Conservation (phyloP, 2,113 vertebrate genomes). For the Dasypus novemcinctus region DNA sequence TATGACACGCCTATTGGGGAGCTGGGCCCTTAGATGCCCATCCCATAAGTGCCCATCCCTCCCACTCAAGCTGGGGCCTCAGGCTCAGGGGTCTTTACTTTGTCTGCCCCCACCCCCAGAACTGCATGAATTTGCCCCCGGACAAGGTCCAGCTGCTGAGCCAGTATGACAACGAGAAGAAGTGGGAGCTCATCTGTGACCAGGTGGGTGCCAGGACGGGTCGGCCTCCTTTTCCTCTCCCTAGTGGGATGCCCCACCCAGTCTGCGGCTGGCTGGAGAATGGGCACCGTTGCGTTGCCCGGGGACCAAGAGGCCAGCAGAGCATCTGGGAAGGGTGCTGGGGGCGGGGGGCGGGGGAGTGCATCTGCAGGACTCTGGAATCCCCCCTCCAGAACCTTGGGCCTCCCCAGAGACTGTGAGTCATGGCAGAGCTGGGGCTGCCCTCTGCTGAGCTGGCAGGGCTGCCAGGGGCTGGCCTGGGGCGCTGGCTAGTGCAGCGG, state of each 20-base stretch:
- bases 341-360: too few species aligned
- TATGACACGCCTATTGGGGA: not conserved
- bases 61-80: not conserved
- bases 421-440: not conserved
- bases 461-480: not conserved
- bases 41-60: not conserved
- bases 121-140: conserved; percentile 95
- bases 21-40: not conserved
- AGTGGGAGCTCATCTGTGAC: conserved; percentile 96
- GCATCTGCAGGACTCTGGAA: not conserved
- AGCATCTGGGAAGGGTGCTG: not conserved
- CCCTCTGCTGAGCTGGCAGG: not conserved
- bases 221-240: not conserved
- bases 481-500: not conserved
- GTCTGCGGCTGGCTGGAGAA: not conserved
- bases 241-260: not conserved
- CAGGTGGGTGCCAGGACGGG: conserved; percentile 55
- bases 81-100: not conserved
- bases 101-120: conserved; percentile 81
- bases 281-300: not conserved
- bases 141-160: conserved; percentile 94
- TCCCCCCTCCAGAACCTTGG: not conserved
- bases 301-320: not conserved
- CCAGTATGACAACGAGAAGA: conserved; percentile 97
- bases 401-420: not conserved